Base-by-base conservation (phyloP, 2,888 invertebrate species). In the Ormia ochracea region DNA sequence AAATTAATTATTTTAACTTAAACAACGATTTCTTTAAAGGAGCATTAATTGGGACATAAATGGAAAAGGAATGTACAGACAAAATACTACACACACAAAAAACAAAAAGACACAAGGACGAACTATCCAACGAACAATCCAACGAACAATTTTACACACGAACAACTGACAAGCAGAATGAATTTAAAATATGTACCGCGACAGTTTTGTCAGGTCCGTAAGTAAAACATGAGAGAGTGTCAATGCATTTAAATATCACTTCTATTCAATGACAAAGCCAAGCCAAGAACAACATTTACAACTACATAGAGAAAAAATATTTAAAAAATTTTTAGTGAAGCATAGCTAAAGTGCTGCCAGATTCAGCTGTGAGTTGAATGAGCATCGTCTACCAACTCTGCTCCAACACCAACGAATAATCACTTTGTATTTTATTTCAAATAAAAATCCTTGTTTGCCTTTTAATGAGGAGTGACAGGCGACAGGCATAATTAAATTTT, bases 401-500 rank as follows among this genome's bases (percentile, higher is more conserved):
- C 33, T 17, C 10, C 38, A 28, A 3, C 66, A 50, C 28, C 52
- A 68, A 36, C 59, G 56, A 65, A 48, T 65, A 56, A 65, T 28
- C 56, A 69, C 69, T 76, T 69, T 69, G 63, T 69, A 41, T 76
- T 56, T 54, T 36, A 68, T 45, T 54, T 48, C 28, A 38, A 12
- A 33, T 36, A 69, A 78, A 72, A 74, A 59, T 75, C 74, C 79
- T 59, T 78, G 78, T 76, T 78, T 77, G 58, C 66, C 65, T 63
- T 82, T 82, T 87, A 87, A 87, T 87, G 88, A 86, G 86, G 82
- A 87, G 85, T 87, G 86, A 87, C 86, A 87, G 85, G 86, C 88
- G 86, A 87, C 86, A 87, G 86, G 87, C 85, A 85, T 87, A 87
- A 87, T 87, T 87, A 87, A 87, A 87, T 87, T 87, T 87, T 86